A percentile compares a stretch with the other conserved stretches of the same genome.
These are phyloP conservation scores for Stictonetta naevosa DNA, from an alignment of 2,113 vertebrate genomes.

Conservation along the genomic window DNA sequence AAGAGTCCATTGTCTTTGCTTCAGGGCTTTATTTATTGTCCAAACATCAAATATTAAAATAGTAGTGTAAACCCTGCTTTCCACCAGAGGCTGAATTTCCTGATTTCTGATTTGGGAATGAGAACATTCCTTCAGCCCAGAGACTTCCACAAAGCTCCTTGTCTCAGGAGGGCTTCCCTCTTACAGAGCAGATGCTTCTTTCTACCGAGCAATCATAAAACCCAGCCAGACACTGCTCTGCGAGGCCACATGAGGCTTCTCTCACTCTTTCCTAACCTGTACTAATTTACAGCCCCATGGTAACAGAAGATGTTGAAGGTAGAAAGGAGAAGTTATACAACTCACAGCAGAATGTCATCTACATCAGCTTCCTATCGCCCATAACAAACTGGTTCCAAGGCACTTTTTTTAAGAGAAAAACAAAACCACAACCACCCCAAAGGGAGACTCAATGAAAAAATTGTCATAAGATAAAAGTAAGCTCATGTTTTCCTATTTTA, in stretches of 20 bases:
- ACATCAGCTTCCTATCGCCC: background rate
- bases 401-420: background rate
- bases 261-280: background rate
- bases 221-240: background rate
- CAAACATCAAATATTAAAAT: background rate
- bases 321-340: background rate
- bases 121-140: background rate
- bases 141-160: background rate
- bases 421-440: background rate
- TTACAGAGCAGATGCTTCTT: background rate
- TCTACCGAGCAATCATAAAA: fast-evolving
- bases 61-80: background rate
- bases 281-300: background rate
- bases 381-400: background rate
- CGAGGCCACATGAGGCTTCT: background rate
- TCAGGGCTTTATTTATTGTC: background rate
- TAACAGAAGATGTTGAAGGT: fast-evolving
- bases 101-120: background rate
- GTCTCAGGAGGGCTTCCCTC: background rate
- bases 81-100: background rate
- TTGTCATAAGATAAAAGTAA: background rate
- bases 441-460: background rate
- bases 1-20: background rate
- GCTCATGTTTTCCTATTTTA: background rate
- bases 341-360: background rate